These are phyloP conservation scores for Drosophila trichaetosa DNA, from an alignment of 2,888 invertebrate genomes.

Conservation along the genomic window DNA sequence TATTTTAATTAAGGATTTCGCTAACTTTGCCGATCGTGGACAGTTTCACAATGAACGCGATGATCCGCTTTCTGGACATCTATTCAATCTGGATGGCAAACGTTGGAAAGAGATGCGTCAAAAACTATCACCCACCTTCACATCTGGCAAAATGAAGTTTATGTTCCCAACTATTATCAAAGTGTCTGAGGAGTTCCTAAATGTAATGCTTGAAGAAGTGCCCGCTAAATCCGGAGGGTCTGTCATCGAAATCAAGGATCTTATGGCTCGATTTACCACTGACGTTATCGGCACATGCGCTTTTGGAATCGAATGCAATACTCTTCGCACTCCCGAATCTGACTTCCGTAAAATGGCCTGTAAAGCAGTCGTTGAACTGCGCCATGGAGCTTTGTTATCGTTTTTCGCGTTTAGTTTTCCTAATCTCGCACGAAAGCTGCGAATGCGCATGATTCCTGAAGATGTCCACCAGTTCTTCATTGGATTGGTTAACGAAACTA, in stretches of 20 bases:
- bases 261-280: conserved; percentile 85
- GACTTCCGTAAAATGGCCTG: conserved; percentile 78
- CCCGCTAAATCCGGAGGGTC: conserved; percentile 20
- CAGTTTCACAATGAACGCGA: conserved; percentile 77
- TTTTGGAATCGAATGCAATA: conserved; percentile 85
- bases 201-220: conserved; percentile 50
- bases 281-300: conserved; percentile 86
- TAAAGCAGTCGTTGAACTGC: not conserved
- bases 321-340: conserved; percentile 79
- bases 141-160: conserved; percentile 76
- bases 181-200: conserved; percentile 62
- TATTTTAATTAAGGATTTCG: conserved; percentile 71
- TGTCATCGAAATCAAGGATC: conserved; percentile 84
- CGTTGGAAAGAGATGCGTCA: conserved; percentile 85
- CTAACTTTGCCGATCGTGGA: conserved; percentile 82
- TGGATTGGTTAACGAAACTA: conserved; percentile 82
- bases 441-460: conserved; percentile 64
- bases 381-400: not conserved
- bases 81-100: conserved; percentile 83
- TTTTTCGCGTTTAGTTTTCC: conserved; percentile 60
- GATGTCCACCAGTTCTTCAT: conserved; percentile 79
- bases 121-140: conserved; percentile 82
- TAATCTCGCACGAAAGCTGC: conserved; percentile 61
- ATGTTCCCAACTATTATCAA: conserved; percentile 70
- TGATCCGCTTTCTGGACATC: conserved; percentile 82